These are phyloP conservation scores for Plectropomus leopardus DNA, from an alignment of 2,113 vertebrate genomes.

Conservation along the genomic window DNA sequence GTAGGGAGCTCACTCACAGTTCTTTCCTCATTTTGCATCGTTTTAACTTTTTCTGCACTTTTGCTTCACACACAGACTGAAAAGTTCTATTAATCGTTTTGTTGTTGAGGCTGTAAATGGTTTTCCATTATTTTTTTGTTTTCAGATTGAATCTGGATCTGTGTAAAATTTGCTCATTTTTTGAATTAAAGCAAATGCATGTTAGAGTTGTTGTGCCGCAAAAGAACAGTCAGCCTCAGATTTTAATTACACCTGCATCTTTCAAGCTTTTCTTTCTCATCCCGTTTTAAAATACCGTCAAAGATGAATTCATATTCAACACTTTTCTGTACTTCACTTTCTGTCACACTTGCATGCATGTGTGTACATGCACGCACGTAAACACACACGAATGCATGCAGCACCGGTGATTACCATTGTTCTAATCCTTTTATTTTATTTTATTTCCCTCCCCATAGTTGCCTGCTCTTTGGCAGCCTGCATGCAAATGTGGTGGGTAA, in stretches of 20 bases:
- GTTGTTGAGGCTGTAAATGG: background rate
- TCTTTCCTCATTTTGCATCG: constrained; percentile 23
- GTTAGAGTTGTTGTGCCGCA: constrained; percentile 50
- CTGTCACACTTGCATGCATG: constrained; percentile 49
- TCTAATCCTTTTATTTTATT: constrained; percentile 86
- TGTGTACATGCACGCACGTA: constrained; percentile 12
- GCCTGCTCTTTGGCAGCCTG: constrained; percentile 81
- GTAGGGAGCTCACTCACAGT: constrained; percentile 28
- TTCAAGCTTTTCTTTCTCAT: constrained; percentile 42
- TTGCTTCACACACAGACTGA: background rate
- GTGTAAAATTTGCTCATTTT: constrained; percentile 19
- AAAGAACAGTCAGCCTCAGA: constrained; percentile 42
- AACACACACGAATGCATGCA: constrained; percentile 42
- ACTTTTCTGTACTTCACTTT: constrained; percentile 50
- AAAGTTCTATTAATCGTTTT: constrained; percentile 23
- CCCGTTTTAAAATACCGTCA: constrained; percentile 42
- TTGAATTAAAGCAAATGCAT: constrained; percentile 41
- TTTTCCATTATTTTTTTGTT: background rate
- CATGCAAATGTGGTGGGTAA: constrained; percentile 86
- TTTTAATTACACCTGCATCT: constrained; percentile 74
- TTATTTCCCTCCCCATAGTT: constrained; percentile 80
- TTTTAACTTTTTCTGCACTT: constrained; percentile 40
- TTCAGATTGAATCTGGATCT: constrained; percentile 25
- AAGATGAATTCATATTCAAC: constrained; percentile 53
- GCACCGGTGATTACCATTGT: constrained; percentile 82